Percentiles rank a stretch among this genome's conserved stretches.
Evolutionary conservation across 1,140 invertebrate genomes (phyloP).

Genomic region (Temnothorax nylanderi): DNA sequence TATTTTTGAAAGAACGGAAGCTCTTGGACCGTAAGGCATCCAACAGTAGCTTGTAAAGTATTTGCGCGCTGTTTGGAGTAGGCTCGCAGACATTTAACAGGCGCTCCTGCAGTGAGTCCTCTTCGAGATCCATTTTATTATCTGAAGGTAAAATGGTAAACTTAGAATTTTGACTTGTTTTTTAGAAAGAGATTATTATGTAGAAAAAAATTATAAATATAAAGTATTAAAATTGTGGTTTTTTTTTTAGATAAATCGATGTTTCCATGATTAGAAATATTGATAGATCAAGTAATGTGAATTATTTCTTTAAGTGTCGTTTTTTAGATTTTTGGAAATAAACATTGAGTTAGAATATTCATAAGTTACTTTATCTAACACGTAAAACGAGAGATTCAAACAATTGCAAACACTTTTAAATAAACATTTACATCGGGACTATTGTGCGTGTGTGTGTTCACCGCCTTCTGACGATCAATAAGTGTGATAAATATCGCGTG

Average conservation of each 20-base stretch:
- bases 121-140: constrained; percentile 47
- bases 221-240: not conserved
- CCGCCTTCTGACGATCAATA: no score
- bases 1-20: constrained; percentile 83
- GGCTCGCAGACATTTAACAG: constrained; percentile 36
- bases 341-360: not conserved
- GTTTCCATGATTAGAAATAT: not conserved
- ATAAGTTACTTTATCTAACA: not conserved
- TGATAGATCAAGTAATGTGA: not conserved
- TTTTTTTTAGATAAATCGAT: not conserved
- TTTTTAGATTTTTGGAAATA: no score
- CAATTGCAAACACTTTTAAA: not conserved
- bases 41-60: constrained; percentile 77
- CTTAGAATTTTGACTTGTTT: not conserved
- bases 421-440: not conserved
- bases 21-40: constrained; percentile 83
- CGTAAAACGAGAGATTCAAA: not conserved
- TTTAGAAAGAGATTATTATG: not conserved
- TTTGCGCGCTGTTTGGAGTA: not conserved
- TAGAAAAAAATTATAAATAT: not conserved
- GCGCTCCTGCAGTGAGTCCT: constrained; percentile 55
- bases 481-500: no score
- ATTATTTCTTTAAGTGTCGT: not conserved
- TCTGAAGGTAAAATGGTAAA: constrained; percentile 12
- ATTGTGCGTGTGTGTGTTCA: not conserved